Evolutionary conservation across 1,140 invertebrate genomes (phyloP), one percentile per base, ranked within the genome.

Genomic region (Agraylea sexmaculata): DNA sequence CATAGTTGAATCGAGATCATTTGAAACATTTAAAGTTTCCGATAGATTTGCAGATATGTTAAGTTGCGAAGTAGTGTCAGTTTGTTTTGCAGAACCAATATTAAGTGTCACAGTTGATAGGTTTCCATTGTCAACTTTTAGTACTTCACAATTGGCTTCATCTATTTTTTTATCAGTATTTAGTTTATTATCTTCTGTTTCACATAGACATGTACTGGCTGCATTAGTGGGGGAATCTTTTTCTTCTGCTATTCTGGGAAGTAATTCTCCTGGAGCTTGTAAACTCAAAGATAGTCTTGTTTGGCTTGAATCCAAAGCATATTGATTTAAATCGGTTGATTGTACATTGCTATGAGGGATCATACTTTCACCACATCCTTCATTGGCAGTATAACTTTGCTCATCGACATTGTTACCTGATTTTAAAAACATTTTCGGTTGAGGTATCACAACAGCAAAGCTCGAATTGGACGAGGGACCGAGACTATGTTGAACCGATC

Each of bases 161-260:
- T 27, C 27, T 27, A 49, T 45, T 31, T 45, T 49, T 29, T 45
- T 40, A 13, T 49, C 43, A 3, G n/a, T n/a, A n/a, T n/a, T n/a
- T n/a, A n/a, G n/a, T n/a, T n/a, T n/a, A 43, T 25, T 19, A 21
- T 43, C 12, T 34, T 41, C 6, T 44, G 39, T 18, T 41, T 27
- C 8, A 30, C 13, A 18, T 13, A 6, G 16, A 45, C 46, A 34
- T 39, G 41, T 2, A 46, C 15, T 2, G 57, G 57, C 33, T 52
- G 66, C 46, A 40, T 75, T 75, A 0, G 82, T 86, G 0, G 83
- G 83, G 10, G 82, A 85, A 59, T 87, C 83, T 55, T 86, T 86
- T 56, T 87, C 83, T 54, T 87, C 84, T 0, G 84, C 83, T 47
- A 83, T 83, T 40, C 80, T 64, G 3, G 80, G 80, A 29, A 83